Percentiles rank a stretch among this genome's conserved stretches.
Conservation (phyloP, 1,140 invertebrate genomes). For the Lepidurus apus region DNA sequence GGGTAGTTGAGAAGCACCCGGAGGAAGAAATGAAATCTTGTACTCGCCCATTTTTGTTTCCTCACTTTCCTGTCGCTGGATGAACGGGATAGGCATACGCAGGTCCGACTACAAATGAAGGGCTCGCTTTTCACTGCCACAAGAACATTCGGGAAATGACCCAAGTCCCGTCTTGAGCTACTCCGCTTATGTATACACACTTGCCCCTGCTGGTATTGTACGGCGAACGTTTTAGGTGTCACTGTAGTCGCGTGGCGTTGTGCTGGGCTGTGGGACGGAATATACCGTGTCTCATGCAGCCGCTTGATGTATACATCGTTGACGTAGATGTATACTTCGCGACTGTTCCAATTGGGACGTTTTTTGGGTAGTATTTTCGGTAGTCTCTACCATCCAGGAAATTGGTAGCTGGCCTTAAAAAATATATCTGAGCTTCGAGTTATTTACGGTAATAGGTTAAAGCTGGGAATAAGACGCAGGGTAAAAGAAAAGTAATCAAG, state of each 20-base stretch:
- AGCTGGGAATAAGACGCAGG: not conserved
- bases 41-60: not conserved
- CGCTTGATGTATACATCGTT: not conserved
- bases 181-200: not conserved
- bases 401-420: not conserved
- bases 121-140: not conserved
- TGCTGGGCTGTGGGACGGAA: not conserved
- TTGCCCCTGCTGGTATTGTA: not conserved
- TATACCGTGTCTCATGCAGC: not conserved
- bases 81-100: not conserved
- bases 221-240: not conserved
- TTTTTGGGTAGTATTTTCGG: not conserved
- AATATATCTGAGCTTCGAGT: not conserved
- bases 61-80: conserved; percentile 7
- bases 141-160: conserved; percentile 2
- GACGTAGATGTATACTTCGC: not conserved
- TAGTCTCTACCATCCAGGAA: not conserved
- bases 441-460: not conserved
- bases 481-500: conserved; percentile 10
- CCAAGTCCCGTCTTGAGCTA: not conserved
- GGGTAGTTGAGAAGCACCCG: not conserved
- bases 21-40: conserved; percentile 12
- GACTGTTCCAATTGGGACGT: not conserved
- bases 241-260: not conserved
- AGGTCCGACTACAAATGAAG: not conserved